Evolutionary conservation across 2,797 vertebrate genomes (phyloP).

Genomic region (Microcaecilia unicolor): DNA sequence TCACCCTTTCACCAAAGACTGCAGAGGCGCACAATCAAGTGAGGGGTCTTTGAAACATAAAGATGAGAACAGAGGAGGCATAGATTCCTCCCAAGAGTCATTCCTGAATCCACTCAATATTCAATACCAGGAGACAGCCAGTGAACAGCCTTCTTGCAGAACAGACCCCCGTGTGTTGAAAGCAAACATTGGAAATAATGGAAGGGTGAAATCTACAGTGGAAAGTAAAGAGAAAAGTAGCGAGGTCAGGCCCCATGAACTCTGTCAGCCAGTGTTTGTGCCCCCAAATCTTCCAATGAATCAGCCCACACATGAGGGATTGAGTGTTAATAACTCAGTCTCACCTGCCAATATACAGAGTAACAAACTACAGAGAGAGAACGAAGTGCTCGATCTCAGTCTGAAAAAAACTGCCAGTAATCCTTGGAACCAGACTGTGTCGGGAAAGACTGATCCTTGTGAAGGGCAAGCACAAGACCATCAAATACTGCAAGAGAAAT

Average conservation of each 20-base stretch:
- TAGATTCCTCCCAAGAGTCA: not conserved
- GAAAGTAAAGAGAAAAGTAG: not conserved
- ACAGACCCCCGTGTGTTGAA: fast-evolving
- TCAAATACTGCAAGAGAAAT: fast-evolving
- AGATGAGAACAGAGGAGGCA: fast-evolving
- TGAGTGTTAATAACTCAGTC: fast-evolving
- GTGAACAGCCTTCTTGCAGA: fast-evolving
- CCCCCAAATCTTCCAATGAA: not conserved
- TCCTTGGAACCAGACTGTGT: fast-evolving
- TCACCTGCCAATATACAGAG: fast-evolving
- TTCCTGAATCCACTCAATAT: not conserved
- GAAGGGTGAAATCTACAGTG: fast-evolving
- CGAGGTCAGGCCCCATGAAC: fast-evolving
- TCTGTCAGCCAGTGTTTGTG: not conserved
- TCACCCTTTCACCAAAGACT: not conserved
- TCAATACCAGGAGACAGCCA: fast-evolving
- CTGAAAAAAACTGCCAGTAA: slow-evolving; percentile 33
- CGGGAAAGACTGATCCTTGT: fast-evolving
- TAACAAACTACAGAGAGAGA: not conserved
- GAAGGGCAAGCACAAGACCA: fast-evolving
- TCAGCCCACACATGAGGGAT: fast-evolving
- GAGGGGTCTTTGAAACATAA: fast-evolving
- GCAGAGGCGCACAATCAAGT: not conserved
- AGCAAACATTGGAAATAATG: fast-evolving
- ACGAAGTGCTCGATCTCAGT: slow-evolving; percentile 42